phyloP scores from a whole-genome alignment of 2,113 vertebrate genomes.

The Philantomba maxwellii region DNA sequence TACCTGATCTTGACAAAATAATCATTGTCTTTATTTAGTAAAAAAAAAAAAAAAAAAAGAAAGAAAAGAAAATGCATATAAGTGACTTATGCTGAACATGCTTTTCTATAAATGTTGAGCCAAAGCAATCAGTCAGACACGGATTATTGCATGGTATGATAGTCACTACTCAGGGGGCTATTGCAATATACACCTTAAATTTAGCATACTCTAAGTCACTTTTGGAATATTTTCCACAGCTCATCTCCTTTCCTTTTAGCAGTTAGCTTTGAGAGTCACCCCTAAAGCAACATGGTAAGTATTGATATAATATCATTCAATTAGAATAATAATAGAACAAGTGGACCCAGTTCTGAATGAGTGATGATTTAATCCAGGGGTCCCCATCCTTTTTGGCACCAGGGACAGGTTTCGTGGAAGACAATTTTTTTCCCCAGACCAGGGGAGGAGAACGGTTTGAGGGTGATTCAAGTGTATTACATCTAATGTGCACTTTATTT shows the following conservation, averaged over 20 bases:
- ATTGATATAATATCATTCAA: slow-evolving; percentile 4
- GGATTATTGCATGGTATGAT: not conserved
- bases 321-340: not conserved
- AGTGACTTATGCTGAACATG: not conserved
- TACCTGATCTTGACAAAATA: not conserved
- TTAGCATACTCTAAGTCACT: not conserved
- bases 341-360: not conserved
- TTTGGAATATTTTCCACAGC: not conserved
- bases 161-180: not conserved
- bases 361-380: not conserved
- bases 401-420: not conserved
- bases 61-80: not conserved
- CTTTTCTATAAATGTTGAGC: not conserved
- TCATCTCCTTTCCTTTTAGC: not conserved
- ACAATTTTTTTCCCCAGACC: not conserved
- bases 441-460: not conserved
- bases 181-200: not conserved
- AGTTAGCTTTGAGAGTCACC: not conserved
- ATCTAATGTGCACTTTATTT: not conserved
- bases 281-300: not conserved
- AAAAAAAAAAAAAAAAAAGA: not conserved
- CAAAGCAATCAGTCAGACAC: not conserved
- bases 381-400: not conserved
- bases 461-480: not conserved
- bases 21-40: not conserved